A percentile compares a stretch with the other conserved stretches of the same genome.
Evolutionary conservation across 2,797 vertebrate genomes (phyloP).

Genomic region (Sternotherus odoratus): DNA sequence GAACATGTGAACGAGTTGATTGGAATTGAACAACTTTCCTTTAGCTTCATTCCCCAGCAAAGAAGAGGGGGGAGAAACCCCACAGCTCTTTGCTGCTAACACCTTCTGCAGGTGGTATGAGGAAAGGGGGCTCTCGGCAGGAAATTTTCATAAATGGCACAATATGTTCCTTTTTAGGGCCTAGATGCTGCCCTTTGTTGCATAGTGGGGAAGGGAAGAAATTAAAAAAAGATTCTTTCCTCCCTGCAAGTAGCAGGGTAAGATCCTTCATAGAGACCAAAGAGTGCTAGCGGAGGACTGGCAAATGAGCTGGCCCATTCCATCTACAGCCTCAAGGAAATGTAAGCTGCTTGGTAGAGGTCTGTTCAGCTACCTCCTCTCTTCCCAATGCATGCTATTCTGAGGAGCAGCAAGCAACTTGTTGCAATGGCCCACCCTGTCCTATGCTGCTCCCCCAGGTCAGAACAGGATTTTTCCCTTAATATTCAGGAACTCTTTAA

Average conservation of each 20-base stretch:
- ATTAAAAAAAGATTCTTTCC: not conserved
- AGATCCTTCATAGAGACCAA: not conserved
- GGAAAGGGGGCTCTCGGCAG: not conserved
- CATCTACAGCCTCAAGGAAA: not conserved
- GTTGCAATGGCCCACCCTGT: not conserved
- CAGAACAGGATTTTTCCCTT: not conserved
- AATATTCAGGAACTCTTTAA: not conserved
- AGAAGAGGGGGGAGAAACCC: not conserved
- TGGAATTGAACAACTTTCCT: not conserved
- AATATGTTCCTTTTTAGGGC: constrained; percentile 6
- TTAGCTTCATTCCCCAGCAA: not conserved
- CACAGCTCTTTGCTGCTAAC: not conserved
- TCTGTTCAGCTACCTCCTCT: not conserved
- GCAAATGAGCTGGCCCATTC: not conserved
- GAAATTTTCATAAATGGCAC: not conserved
- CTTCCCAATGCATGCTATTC: not conserved
- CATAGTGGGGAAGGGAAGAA: not conserved
- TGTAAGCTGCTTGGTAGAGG: not conserved
- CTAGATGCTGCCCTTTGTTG: not conserved
- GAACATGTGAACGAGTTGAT: not conserved
- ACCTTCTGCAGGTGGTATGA: not conserved
- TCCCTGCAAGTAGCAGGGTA: not conserved
- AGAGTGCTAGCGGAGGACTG: not conserved
- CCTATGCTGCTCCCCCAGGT: not conserved
- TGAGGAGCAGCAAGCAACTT: not conserved